Evolutionary conservation across 2,888 invertebrate genomes (phyloP), one percentile per base, ranked within the genome.

Genomic region (Cantharis rufa): DNA sequence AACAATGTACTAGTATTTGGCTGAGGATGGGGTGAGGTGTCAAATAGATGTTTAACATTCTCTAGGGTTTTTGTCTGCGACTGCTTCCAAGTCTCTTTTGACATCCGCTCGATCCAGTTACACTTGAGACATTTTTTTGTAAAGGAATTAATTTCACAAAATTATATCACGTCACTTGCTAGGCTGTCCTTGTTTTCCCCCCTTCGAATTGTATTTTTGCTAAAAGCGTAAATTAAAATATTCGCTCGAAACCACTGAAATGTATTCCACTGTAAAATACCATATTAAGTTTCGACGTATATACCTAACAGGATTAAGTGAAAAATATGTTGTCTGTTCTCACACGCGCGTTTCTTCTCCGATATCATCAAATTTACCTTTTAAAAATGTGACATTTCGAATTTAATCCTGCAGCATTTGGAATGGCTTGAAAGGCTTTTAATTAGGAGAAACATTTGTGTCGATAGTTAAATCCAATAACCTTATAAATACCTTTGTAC

Each of bases 201-300:
- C 18, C 15, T 32, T 48, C 9, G 24, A 24, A 48, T 48, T 48
- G 48, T n/a, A 24, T 32, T 48, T 48, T 48, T 48, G 48, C 48
- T 48, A 48, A 48, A 48, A 48, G 48, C 48, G 48, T 48, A n/a
- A 48, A 48, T n/a, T 48, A 48, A 48, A 48, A 48, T 28, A 13
- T 71, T 72, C 62, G 10, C 21, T 64, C 18, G 75, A 78, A 78
- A 75, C 73, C 73, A 71, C 78, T 76, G 66, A 75, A 76, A 78
- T 78, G 76, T 78, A 69, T 76, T 75, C 68, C 72, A 62, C 28
- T 61, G 68, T 48, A 74, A 77, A 74, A 77, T 72, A 71, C 71
- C 62, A 72, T 74, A 78, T 78, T 75, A 78, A 78, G 72, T 75
- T 75, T 72, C 72, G 72, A 78, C 75, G 75, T 78, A 68, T 72